Conservation (phyloP, 2,113 vertebrate species). For the Centrocercus urophasianus region DNA sequence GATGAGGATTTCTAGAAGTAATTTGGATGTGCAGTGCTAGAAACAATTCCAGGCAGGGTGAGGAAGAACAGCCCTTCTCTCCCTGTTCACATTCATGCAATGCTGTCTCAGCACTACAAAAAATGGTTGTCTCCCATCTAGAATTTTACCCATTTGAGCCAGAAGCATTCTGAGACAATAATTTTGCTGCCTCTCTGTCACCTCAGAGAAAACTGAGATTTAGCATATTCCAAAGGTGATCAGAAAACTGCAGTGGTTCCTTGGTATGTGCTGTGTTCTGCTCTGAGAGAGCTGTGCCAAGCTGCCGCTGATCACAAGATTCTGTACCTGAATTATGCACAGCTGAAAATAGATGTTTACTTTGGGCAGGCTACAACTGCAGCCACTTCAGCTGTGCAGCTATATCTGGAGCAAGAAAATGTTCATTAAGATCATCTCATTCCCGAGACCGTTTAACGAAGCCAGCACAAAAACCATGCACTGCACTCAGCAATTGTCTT, state of each 20-base stretch:
- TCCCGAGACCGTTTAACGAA: background rate
- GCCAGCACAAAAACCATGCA: background rate
- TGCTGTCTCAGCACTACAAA: background rate
- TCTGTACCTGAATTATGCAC: slow-evolving; percentile 41
- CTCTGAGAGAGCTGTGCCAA: background rate
- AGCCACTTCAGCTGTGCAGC: slow-evolving; percentile 52
- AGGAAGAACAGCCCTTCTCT: background rate
- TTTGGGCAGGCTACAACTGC: slow-evolving; percentile 26
- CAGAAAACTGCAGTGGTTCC: background rate
- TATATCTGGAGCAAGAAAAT: slow-evolving; percentile 61
- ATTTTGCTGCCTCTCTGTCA: background rate
- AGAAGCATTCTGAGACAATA: background rate
- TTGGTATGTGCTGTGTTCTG: background rate
- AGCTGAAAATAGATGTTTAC: slow-evolving; percentile 68
- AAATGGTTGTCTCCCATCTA: background rate
- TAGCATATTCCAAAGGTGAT: background rate
- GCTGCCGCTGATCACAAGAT: background rate
- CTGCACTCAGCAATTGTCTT: background rate
- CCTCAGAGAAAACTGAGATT: background rate
- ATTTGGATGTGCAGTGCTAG: background rate
- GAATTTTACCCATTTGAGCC: background rate
- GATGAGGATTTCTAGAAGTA: background rate
- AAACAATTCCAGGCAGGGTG: background rate
- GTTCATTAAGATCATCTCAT: slow-evolving; percentile 53
- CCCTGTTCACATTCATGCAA: background rate